Base-by-base conservation (phyloP, 2,888 invertebrate genomes). In the Cataglyphis albicans region DNA sequence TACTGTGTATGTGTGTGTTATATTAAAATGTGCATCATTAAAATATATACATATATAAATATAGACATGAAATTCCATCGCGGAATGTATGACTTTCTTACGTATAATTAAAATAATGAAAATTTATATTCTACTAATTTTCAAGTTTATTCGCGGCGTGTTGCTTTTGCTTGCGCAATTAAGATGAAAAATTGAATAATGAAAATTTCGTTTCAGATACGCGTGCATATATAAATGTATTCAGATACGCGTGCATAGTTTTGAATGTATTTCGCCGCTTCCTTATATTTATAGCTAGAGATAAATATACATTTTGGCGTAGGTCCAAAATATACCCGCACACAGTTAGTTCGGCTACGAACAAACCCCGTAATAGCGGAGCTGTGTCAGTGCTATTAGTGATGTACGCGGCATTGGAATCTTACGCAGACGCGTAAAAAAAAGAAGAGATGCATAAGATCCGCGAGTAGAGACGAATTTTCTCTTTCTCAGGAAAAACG, bases 281-380 rank as follows among this genome's bases (percentile, higher is more conserved):
- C 59, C 75, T 83, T 92, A 92, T 94, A 94, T 94, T 93, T 93
- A 93, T 94, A 93, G 93, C 93, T 92, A 91, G 90, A 91, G 92
- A 94, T 92, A 93, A 94, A 94, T 94, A 94, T 93, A 94, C 91
- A 93, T 89, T 86, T 91, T 94, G 94, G 94, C 94, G 81, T 80
- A 63, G 41, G 84, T 90, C 93, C 94, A 94, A 92, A 84, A 74
- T 67, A 57, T 80, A 84, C 80, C 85, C 87, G 82, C 78, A 82
- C 81, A 75, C 76, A 74, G 67, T 74, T 72, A 73, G 61, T 74
- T 72, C 84, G 63, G 89, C 81, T 70, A 85, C 84, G 80, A 84
- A 74, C 67, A 84, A 89, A 88, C 88, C 86, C 90, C 85, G 92
- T 92, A 93, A 93, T 91, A 93, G 92, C 91, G 90, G 89, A 91